Evolutionary conservation across 2,888 invertebrate genomes (phyloP), one percentile per base, ranked within the genome.

Genomic region (Aelia acuminata): DNA sequence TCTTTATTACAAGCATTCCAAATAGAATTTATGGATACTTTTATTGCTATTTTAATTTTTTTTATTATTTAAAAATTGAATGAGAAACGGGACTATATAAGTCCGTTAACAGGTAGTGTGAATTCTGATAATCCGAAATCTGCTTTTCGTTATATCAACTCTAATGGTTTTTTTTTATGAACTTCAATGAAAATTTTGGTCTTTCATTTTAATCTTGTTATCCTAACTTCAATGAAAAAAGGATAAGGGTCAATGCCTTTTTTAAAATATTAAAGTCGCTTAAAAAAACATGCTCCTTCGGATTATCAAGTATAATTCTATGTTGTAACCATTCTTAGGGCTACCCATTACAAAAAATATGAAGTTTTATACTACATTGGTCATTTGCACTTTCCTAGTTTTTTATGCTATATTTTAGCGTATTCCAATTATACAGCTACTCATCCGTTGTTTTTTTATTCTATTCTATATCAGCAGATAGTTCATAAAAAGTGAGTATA

Each of bases 231-330:
- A 35, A 15, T 18, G 20, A 35, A n/a, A 2, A 35, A 20, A 70
- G 35, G 35, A 70, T 70, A 11, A 26, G 63, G 31, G 18, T 18
- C 31, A n/a, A 70, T 35, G 57, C 5, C 13, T 4, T 31, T 31
- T 15, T 20, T 26, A 26, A 11, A 26, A 31, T 31, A 31, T 63
- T 63, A 35, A 35, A 70, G 20, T 70, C 8, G 15, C 31, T 70
- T 18, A 31, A 35, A 57, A 63, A 63, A 8, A 18, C 20, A 15
- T 35, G 4, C 13, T 70, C 26, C 15, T 70, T 70, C 63, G 63
- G 63, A 70, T 70, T 70, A 70, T 70, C 63, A 35, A 35, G 63
- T 70, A 57, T 57, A 70, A 70, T 57, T 57, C 57, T 57, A 13
- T 26, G 31, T 70, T 70, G 63, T 70, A 70, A 70, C 35, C 20